Conservation (phyloP, 2,797 vertebrate species). For the Pitangus sulphuratus region DNA sequence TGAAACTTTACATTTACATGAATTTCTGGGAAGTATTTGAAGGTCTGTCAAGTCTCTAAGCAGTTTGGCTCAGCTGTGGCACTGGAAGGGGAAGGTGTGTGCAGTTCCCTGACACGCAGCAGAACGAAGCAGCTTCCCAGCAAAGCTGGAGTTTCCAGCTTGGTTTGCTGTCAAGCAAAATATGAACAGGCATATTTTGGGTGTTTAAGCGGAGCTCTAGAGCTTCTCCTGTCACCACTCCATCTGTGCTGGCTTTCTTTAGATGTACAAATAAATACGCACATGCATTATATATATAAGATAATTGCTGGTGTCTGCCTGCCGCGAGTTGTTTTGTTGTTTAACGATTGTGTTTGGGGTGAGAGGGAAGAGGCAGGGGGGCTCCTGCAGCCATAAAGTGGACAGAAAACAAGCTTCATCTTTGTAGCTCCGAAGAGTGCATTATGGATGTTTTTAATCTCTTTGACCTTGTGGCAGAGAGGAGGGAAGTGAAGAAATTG, state of each 20-base stretch:
- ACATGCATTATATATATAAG: not conserved
- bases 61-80: not conserved
- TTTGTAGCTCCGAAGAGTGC: not conserved
- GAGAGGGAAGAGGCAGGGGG: not conserved
- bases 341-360: not conserved
- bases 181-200: not conserved
- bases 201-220: not conserved
- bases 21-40: not conserved
- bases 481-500: not conserved
- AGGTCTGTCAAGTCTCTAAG: not conserved
- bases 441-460: conserved; percentile 51
- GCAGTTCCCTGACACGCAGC: rapidly evolving
- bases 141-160: not conserved
- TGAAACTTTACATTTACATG: not conserved
- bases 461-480: conserved; percentile 21
- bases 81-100: not conserved
- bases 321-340: not conserved
- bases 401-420: not conserved
- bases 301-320: not conserved
- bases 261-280: not conserved
- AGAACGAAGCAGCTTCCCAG: not conserved
- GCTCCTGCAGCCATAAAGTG: not conserved
- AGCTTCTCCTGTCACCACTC: not conserved
- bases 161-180: not conserved
- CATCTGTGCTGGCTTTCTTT: not conserved